These are phyloP conservation scores for Spheniscus humboldti DNA, from an alignment of 2,797 vertebrate genomes.

Conservation along the genomic window DNA sequence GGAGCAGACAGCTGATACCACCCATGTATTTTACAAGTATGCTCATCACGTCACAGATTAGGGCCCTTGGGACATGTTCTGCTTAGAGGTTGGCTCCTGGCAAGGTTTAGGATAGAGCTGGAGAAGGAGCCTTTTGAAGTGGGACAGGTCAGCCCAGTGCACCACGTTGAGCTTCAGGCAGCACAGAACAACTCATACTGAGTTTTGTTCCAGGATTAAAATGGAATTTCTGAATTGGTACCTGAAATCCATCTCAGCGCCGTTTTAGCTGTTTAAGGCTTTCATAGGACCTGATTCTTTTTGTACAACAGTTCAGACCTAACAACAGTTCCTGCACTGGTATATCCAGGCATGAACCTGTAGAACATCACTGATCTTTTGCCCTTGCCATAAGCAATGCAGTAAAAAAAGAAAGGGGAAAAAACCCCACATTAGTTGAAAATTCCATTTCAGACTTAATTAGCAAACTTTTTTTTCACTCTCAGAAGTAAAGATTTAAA, in stretches of 20 bases:
- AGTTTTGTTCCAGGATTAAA: neutral
- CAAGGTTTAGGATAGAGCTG: neutral
- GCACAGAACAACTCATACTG: neutral
- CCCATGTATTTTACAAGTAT: neutral
- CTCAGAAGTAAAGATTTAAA: neutral
- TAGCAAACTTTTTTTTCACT: neutral
- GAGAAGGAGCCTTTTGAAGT: neutral
- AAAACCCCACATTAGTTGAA: neutral
- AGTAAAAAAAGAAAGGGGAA: neutral
- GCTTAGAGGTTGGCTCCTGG: neutral
- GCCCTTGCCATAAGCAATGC: neutral
- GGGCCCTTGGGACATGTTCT: neutral
- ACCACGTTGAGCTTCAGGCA: neutral
- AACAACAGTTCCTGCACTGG: neutral
- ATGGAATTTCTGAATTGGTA: neutral
- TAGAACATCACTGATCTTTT: neutral
- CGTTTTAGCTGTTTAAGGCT: neutral
- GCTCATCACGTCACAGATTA: neutral
- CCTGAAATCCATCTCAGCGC: neutral
- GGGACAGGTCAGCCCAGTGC: neutral
- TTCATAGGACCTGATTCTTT: neutral
- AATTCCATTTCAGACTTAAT: neutral
- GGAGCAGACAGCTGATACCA: neutral
- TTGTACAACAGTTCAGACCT: neutral
- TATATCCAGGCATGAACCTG: neutral